phyloP scores from a whole-genome alignment of 2,113 vertebrate species.

The Smithornis capensis region DNA sequence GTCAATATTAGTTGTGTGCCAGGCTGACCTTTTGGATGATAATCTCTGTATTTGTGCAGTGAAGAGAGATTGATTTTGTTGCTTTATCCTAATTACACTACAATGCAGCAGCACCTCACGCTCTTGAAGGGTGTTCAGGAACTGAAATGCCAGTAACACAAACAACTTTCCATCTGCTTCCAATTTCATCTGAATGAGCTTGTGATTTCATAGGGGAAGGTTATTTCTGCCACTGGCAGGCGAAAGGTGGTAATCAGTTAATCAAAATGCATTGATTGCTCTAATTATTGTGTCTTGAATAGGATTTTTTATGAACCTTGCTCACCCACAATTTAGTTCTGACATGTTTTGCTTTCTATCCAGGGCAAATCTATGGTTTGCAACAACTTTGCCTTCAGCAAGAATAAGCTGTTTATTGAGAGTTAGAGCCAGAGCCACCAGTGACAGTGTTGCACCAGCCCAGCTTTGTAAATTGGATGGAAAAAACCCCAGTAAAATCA shows the following conservation, averaged over 20 bases:
- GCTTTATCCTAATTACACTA: conserved; percentile 17
- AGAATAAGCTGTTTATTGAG: neutral
- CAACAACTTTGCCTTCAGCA: neutral
- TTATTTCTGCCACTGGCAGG: conserved; percentile 34
- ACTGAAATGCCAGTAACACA: conserved; percentile 32
- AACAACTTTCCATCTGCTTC: conserved; percentile 53
- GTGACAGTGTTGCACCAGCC: neutral
- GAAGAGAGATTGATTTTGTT: conserved; percentile 28
- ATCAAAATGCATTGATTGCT: conserved; percentile 51
- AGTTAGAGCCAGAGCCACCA: neutral
- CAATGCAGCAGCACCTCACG: neutral
- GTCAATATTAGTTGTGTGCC: neutral
- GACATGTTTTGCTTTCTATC: neutral
- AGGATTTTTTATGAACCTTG: neutral
- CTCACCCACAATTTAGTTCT: neutral
- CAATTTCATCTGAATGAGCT: conserved; percentile 17
- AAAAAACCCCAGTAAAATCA: neutral
- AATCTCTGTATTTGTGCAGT: neutral
- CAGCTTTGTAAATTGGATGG: neutral
- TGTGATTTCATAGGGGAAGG: conserved; percentile 29
- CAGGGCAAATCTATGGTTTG: neutral
- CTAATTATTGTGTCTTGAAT: conserved; percentile 20
- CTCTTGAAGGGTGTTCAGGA: neutral
- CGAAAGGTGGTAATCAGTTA: conserved; percentile 51
- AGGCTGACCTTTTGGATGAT: conserved; percentile 15